These are phyloP conservation scores for Antheraea pernyi DNA, from an alignment of 1,140 invertebrate genomes.

Conservation along the genomic window DNA sequence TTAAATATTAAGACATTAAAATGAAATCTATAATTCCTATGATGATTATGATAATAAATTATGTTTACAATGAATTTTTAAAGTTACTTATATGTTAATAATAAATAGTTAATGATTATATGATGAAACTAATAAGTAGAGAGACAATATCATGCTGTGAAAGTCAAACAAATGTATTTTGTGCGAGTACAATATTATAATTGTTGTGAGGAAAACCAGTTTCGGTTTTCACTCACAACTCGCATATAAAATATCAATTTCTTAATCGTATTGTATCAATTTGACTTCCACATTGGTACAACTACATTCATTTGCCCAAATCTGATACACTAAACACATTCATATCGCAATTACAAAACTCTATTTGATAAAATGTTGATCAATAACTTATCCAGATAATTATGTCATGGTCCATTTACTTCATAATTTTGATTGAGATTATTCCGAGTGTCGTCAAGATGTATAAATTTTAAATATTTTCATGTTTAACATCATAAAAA, in stretches of 20 bases:
- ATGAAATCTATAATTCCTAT: conserved; percentile 74
- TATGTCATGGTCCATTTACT: conserved; percentile 63
- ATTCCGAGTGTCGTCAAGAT: conserved; percentile 25
- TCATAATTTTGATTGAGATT: conserved; percentile 47
- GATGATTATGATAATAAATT: conserved; percentile 73
- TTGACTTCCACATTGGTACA: conserved; percentile 39
- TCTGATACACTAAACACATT: conserved; percentile 36
- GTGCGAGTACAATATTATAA: conserved; percentile 16
- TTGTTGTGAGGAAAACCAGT: conserved; percentile 13
- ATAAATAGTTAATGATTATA: conserved; percentile 72
- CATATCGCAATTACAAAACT: conserved; percentile 50
- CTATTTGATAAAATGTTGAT: conserved; percentile 68
- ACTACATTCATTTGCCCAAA: conserved; percentile 42
- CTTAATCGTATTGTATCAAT: conserved; percentile 13
- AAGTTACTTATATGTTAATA: conserved; percentile 76
- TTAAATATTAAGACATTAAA: conserved; percentile 74
- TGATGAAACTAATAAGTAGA: conserved; percentile 71
- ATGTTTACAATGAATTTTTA: conserved; percentile 55
- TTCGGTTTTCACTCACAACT: conserved; percentile 14
- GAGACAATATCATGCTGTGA: conserved; percentile 71
- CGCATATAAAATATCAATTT: conserved; percentile 13
- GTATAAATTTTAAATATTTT: too few species aligned
- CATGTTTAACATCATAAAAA: too few species aligned
- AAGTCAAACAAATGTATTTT: conserved; percentile 36
- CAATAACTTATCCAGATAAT: conserved; percentile 49